phyloP scores from a whole-genome alignment of 2,888 invertebrate genomes.

The Lasioglossum zephyrum region DNA sequence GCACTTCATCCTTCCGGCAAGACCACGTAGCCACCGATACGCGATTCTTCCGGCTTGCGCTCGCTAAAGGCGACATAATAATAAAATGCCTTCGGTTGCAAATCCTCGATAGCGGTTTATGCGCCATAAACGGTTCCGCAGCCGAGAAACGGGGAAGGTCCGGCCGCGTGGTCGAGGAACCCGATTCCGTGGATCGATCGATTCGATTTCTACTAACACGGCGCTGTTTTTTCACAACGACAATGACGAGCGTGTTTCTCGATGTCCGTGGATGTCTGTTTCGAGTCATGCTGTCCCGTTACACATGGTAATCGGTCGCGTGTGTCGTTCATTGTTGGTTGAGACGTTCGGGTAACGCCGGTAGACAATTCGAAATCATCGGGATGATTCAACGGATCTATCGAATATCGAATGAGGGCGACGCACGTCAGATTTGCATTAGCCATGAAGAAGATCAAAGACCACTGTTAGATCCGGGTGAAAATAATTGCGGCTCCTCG shows the following conservation, averaged over 20 bases:
- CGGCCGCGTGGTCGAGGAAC: neutral
- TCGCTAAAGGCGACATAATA: neutral
- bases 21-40: neutral
- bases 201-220: neutral
- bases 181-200: neutral
- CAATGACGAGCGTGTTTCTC: constrained; percentile 21
- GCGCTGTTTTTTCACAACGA: neutral
- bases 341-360: constrained; percentile 47
- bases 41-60: neutral
- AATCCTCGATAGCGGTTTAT: neutral
- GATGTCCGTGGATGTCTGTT: constrained; percentile 12
- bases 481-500: neutral
- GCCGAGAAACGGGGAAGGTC: neutral
- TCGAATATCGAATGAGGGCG: constrained; percentile 56
- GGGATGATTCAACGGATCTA: constrained; percentile 60
- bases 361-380: constrained; percentile 60
- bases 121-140: neutral
- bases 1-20: neutral
- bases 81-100: neutral
- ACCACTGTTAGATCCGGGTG: neutral
- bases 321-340: constrained; percentile 24
- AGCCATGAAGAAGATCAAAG: neutral
- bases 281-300: constrained; percentile 41
- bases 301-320: constrained; percentile 37
- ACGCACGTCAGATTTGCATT: constrained; percentile 37